Percentiles rank a stretch among this genome's conserved stretches.
Conservation (phyloP, 1,140 invertebrate species). For the Diachasmimorpha longicaudata region DNA sequence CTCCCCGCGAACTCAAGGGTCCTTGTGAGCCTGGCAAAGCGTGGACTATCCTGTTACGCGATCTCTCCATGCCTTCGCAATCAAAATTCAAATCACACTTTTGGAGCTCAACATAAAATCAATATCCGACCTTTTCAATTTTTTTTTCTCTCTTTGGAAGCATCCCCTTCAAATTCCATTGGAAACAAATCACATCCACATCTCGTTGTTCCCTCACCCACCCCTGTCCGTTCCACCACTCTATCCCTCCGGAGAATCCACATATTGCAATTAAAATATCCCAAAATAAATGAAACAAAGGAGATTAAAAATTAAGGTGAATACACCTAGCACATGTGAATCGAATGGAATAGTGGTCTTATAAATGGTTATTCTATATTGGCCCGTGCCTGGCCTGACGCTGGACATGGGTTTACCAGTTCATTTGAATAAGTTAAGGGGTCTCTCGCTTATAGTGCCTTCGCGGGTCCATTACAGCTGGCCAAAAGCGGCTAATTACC, state of each 20-base stretch:
- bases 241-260: neutral
- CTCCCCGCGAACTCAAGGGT: conserved; percentile 46
- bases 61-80: conserved; percentile 55
- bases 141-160: conserved; percentile 28
- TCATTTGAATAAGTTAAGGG: conserved; percentile 66
- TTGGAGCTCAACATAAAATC: conserved; percentile 62
- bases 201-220: conserved; percentile 6
- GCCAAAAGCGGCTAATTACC: conserved; percentile 64
- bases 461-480: conserved; percentile 60
- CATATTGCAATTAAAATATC: neutral
- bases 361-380: conserved; percentile 65
- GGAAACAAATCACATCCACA: conserved; percentile 45
- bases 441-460: conserved; percentile 53
- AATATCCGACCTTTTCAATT: conserved; percentile 56
- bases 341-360: conserved; percentile 52
- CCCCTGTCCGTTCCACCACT: neutral
- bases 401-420: conserved; percentile 61
- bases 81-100: conserved; percentile 66
- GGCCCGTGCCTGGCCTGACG: conserved; percentile 54
- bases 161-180: neutral
- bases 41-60: conserved; percentile 65
- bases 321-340: conserved; percentile 25
- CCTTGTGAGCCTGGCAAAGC: conserved; percentile 61
- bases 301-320: conserved; percentile 36
- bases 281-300: conserved; percentile 11